Conservation (phyloP, 2,888 invertebrate species). For the Pollenia angustigena region DNA sequence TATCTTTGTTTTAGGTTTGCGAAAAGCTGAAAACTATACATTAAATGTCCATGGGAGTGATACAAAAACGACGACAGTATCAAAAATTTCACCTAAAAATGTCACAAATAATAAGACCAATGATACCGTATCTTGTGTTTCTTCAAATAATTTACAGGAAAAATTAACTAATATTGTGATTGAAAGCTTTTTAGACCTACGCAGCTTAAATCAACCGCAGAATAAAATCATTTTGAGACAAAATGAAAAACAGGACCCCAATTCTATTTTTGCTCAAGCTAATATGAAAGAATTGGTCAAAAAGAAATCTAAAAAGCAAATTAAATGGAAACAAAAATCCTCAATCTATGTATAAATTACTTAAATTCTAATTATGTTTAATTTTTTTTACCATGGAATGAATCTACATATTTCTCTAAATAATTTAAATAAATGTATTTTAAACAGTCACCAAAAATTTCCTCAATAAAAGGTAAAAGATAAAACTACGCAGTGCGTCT, state of each 20-base stretch:
- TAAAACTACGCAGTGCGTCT: no score
- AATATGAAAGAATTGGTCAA: not conserved
- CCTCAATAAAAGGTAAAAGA: no score
- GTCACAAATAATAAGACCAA: not conserved
- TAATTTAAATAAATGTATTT: no score
- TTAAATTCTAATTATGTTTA: not conserved
- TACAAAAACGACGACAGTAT: conserved; percentile 21
- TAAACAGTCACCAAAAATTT: no score
- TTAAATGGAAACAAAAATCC: not conserved
- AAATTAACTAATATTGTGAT: conserved; percentile 22
- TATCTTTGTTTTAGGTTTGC: not conserved
- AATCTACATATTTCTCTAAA: not conserved
- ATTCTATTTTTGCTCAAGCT: not conserved
- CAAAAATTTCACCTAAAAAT: not conserved
- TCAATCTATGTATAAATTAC: not conserved
- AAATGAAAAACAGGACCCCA: not conserved
- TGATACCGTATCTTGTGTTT: not conserved
- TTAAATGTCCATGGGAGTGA: not conserved
- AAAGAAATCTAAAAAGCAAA: not conserved
- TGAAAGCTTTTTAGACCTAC: not conserved
- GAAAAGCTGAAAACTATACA: not conserved
- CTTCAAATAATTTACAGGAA: conserved; percentile 8
- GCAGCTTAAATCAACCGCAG: not conserved
- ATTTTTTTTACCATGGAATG: not conserved
- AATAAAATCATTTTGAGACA: not conserved